phyloP scores from a whole-genome alignment of 2,113 vertebrate species.

The Caranx ignobilis region DNA sequence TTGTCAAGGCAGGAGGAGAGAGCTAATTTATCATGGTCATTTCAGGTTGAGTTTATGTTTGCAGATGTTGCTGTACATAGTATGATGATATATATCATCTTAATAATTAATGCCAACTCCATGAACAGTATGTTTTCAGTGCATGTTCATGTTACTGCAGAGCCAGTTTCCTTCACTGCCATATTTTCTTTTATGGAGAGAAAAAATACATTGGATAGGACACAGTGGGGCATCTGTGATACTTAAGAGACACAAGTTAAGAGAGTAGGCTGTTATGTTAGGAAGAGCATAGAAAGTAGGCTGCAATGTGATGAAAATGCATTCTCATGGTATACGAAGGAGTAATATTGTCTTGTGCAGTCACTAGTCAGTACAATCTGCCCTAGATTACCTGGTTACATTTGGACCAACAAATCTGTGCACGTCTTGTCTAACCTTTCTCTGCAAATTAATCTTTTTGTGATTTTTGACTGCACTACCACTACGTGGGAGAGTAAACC shows the following conservation, averaged over 20 bases:
- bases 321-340: not conserved
- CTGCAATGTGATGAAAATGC: slow-evolving; percentile 1
- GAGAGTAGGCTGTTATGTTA: not conserved
- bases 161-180: slow-evolving; percentile 14
- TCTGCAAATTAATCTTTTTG: not conserved
- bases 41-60: not conserved
- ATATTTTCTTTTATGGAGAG: slow-evolving; percentile 21
- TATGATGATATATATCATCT: not conserved
- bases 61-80: not conserved
- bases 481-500: not conserved
- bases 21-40: not conserved
- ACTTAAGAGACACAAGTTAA: not conserved
- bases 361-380: not conserved
- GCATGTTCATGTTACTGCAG: not conserved
- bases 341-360: not conserved
- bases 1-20: not conserved
- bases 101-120: not conserved
- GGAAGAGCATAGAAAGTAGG: not conserved
- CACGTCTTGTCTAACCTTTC: not conserved
- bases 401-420: slow-evolving; percentile 12
- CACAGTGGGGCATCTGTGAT: not conserved
- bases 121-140: not conserved
- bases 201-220: slow-evolving; percentile 4
- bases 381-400: not conserved
- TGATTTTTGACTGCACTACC: no score